These are phyloP conservation scores for Vombatus ursinus DNA, from an alignment of 2,113 vertebrate genomes.

Conservation along the genomic window DNA sequence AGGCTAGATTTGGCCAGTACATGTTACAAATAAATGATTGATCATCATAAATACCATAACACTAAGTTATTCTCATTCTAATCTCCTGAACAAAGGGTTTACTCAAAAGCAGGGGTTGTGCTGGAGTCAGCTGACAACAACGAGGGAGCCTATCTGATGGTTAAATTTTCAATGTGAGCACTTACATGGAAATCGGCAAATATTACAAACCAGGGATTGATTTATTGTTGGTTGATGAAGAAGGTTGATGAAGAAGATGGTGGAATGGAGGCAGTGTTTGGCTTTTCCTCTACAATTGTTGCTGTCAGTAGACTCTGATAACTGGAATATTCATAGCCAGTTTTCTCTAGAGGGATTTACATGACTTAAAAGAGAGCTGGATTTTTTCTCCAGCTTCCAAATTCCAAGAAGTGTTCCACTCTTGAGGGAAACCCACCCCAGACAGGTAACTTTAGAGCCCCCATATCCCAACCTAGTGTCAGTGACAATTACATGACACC, in stretches of 20 bases:
- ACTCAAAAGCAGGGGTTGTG: not conserved
- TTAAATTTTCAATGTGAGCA: not conserved
- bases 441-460: not conserved
- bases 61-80: not conserved
- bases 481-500: not conserved
- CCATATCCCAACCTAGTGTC: not conserved
- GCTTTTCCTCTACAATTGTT: not conserved
- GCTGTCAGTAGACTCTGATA: not conserved
- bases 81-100: not conserved
- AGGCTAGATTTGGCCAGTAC: not conserved
- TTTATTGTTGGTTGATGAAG: not conserved
- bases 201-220: not conserved
- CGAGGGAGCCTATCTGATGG: not conserved
- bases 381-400: not conserved
- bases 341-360: not conserved
- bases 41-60: not conserved
- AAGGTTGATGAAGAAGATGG: not conserved
- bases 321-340: not conserved
- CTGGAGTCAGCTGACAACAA: not conserved
- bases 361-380: not conserved
- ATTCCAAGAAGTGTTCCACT: not conserved
- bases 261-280: not conserved
- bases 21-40: not conserved
- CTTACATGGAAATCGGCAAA: not conserved
- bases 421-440: not conserved